Conservation (phyloP, 2,888 invertebrate genomes). For the Cerastis rubricosa region DNA sequence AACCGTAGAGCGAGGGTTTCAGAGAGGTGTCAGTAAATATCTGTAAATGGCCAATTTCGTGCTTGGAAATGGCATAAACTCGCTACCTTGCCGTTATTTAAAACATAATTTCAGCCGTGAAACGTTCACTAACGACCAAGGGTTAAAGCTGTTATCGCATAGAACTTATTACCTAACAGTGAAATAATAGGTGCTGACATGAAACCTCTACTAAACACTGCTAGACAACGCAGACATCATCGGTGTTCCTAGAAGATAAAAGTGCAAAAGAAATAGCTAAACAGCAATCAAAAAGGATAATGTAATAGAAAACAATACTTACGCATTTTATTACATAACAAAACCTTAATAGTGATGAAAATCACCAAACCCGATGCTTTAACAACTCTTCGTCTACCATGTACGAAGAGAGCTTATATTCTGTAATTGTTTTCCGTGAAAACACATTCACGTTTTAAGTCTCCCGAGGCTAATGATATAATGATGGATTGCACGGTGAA, state of each 20-base stretch:
- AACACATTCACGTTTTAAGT: conserved; percentile 64
- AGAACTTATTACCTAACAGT: neutral
- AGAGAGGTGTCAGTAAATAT: conserved; percentile 25
- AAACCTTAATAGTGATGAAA: neutral
- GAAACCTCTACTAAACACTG: too few relatives aligned
- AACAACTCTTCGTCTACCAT: conserved; percentile 23
- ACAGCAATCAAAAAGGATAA: neutral
- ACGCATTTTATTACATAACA: conserved; percentile 4
- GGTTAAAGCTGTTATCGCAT: neutral
- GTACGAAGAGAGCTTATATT: conserved; percentile 59
- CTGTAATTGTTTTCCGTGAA: conserved; percentile 74
- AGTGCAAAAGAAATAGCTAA: neutral
- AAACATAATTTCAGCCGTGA: conserved; percentile 15
- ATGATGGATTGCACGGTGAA: conserved; percentile 71
- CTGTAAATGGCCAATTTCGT: conserved; percentile 14
- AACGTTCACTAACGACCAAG: conserved; percentile 2
- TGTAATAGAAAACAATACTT: neutral
- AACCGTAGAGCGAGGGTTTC: neutral
- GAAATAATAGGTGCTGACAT: neutral
- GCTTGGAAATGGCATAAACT: conserved; percentile 13
- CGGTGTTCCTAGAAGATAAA: neutral
- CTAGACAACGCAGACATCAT: neutral
- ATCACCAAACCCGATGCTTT: conserved; percentile 42
- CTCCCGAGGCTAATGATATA: conserved; percentile 72
- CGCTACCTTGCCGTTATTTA: conserved; percentile 10